Conservation (phyloP, 2,113 vertebrate genomes). For the Microtus oregoni region DNA sequence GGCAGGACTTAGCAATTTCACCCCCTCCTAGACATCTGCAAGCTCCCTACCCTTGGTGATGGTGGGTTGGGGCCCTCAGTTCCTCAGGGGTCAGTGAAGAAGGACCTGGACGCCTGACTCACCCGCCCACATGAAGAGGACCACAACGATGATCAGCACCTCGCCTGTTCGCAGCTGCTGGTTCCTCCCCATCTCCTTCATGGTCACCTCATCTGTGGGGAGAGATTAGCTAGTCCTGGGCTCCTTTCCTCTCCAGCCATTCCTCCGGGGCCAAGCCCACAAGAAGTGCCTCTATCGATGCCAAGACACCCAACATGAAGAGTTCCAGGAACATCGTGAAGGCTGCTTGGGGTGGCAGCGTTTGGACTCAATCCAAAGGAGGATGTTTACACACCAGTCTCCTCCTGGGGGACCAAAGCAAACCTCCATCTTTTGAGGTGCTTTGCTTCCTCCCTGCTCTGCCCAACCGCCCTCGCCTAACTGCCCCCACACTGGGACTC, state of each 20-base stretch:
- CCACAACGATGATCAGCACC: constrained; percentile 96
- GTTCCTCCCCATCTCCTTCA: constrained; percentile 92
- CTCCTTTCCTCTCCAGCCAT: background rate
- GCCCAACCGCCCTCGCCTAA: too few relatives aligned
- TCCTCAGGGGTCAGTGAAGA: background rate
- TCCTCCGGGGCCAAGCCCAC: background rate
- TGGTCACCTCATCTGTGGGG: constrained; percentile 93
- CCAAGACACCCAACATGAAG: background rate
- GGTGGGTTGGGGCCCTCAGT: background rate
- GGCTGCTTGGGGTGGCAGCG: background rate
- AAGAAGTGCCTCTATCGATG: background rate
- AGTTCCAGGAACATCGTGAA: background rate
- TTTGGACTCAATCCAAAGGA: background rate
- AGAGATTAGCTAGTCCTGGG: background rate
- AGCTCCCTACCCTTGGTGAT: background rate
- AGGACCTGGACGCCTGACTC: constrained; percentile 71
- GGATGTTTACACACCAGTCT: background rate
- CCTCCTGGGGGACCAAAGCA: background rate
- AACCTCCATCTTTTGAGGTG: background rate
- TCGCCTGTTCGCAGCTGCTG: constrained; percentile 95
- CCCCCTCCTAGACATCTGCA: background rate
- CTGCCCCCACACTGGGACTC: background rate
- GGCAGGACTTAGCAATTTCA: background rate
- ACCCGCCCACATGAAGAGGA: constrained; percentile 99
- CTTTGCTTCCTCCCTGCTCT: background rate